Percentiles rank a stretch among this genome's conserved stretches.
phyloP scores from a whole-genome alignment of 2,797 vertebrate genomes.

The Syngnathus acus region DNA sequence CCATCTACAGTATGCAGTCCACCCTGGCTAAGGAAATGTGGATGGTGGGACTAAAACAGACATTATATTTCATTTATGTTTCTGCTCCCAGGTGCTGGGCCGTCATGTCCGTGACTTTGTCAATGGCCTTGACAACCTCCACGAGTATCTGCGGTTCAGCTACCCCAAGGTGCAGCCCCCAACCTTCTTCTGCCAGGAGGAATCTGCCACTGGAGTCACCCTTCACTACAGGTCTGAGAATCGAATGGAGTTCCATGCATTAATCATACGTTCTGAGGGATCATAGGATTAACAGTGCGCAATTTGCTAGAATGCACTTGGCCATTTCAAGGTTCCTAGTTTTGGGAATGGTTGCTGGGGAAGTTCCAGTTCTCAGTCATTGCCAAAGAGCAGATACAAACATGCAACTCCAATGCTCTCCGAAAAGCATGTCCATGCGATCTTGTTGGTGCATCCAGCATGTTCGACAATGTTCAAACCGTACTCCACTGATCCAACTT shows the following conservation, averaged over 20 bases:
- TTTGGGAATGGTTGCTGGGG: neutral
- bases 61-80: neutral
- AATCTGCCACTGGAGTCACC: constrained; percentile 71
- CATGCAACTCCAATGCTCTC: neutral
- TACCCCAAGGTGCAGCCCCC: constrained; percentile 74
- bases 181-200: constrained; percentile 76
- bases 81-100: constrained; percentile 59
- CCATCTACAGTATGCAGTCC: too few relatives aligned
- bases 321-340: neutral
- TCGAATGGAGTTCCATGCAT: too few relatives aligned
- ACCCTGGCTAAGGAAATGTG: neutral
- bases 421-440: neutral
- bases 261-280: neutral
- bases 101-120: constrained; percentile 73
- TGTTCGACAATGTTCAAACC: neutral
- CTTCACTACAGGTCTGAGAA: constrained; percentile 68
- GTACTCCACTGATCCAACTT: neutral
- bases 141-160: constrained; percentile 74
- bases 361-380: neutral
- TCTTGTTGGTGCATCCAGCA: neutral
- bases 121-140: constrained; percentile 73
- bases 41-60: neutral
- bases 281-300: neutral
- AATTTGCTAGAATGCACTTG: neutral
- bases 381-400: neutral